phyloP scores from a whole-genome alignment of 2,113 vertebrate species.

The Zosterops hypoxanthus region DNA sequence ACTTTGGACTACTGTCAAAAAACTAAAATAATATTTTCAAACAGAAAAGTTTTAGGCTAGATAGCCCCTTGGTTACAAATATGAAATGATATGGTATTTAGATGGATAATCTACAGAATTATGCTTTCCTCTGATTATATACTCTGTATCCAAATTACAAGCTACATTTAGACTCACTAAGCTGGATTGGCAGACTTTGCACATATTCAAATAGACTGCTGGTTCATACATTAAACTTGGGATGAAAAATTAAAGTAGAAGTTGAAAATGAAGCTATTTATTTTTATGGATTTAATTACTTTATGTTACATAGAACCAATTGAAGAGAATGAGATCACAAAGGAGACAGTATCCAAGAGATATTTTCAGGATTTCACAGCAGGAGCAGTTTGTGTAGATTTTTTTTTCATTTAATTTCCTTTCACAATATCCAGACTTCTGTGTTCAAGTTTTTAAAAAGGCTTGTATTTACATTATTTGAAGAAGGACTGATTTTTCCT shows the following conservation, averaged over 20 bases:
- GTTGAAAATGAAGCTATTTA: not conserved
- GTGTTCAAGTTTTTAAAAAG: not conserved
- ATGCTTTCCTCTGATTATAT: conserved; percentile 6
- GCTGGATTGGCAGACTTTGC: not conserved
- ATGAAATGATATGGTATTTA: not conserved
- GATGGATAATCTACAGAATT: not conserved
- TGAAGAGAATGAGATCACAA: not conserved
- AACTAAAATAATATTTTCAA: not conserved
- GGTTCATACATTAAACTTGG: not conserved
- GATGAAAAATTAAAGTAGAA: conserved; percentile 11
- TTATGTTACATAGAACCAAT: not conserved
- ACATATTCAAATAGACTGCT: not conserved
- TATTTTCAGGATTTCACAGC: not conserved
- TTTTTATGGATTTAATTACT: not conserved
- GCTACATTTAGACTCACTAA: not conserved
- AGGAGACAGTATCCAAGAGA: not conserved
- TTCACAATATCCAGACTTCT: not conserved
- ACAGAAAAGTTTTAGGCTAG: not conserved
- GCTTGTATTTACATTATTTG: not conserved
- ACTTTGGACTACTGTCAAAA: not conserved
- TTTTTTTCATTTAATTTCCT: not conserved
- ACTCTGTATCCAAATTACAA: conserved; percentile 6
- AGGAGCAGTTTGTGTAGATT: not conserved
- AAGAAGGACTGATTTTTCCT: not conserved
- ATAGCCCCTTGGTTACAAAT: not conserved